Evolutionary conservation across 1,140 invertebrate species (phyloP).

Genomic region (Matsumurasca onukii): DNA sequence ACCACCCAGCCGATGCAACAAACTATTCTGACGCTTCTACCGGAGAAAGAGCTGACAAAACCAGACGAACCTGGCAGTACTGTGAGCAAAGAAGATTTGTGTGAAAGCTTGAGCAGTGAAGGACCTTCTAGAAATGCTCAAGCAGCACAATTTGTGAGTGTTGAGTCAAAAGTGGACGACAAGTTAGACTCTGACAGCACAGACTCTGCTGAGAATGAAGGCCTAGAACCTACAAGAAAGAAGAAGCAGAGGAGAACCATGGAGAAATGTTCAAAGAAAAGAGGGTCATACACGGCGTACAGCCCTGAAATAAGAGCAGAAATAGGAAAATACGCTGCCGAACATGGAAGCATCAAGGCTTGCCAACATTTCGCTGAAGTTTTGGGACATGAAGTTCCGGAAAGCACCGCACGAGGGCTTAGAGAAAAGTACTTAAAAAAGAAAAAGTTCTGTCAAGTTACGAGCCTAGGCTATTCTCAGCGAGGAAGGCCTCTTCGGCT

Average conservation of each 20-base stretch:
- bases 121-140: no score
- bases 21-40: neutral
- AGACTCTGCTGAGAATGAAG: slow-evolving; percentile 4
- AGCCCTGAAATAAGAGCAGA: slow-evolving; percentile 49
- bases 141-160: no score
- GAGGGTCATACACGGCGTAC: slow-evolving; percentile 47
- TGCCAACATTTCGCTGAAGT: slow-evolving; percentile 45
- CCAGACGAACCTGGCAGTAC: neutral
- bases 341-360: slow-evolving; percentile 47
- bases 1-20: slow-evolving; percentile 1
- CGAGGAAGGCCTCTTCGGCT: slow-evolving; percentile 47
- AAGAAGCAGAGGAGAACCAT: slow-evolving; percentile 34
- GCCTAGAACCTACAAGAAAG: neutral
- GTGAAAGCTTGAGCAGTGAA: neutral
- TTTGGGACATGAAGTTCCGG: slow-evolving; percentile 46
- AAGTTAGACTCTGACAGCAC: neutral
- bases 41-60: slow-evolving; percentile 6
- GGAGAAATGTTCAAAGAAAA: slow-evolving; percentile 37
- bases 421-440: slow-evolving; percentile 48
- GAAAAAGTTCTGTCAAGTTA: slow-evolving; percentile 42
- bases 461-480: slow-evolving; percentile 46
- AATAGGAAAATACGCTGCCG: slow-evolving; percentile 48
- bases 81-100: neutral
- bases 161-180: neutral
- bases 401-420: slow-evolving; percentile 48